Percentiles rank a stretch among this genome's conserved stretches.
phyloP scores from a whole-genome alignment of 2,113 vertebrate genomes.

The Speoplatyrhinus poulsoni region DNA sequence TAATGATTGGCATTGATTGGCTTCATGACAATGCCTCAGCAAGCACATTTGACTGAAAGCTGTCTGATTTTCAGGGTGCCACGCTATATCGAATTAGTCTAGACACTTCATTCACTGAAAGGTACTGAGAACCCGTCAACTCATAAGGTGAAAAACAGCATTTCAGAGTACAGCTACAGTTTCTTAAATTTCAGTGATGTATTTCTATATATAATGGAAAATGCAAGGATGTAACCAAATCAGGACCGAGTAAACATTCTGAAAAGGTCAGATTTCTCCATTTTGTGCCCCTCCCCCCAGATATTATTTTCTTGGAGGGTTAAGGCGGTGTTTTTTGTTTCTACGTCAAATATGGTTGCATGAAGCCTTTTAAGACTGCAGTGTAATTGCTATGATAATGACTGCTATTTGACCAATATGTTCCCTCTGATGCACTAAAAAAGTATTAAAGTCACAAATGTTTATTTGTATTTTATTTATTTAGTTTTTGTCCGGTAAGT shows the following conservation, averaged over 20 bases:
- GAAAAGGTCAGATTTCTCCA: too few relatives aligned
- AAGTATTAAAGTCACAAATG: too few relatives aligned
- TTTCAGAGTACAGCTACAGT: slow-evolving; percentile 25
- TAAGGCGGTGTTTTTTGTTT: too few relatives aligned
- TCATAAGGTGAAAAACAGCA: slow-evolving; percentile 34
- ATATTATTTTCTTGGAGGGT: too few relatives aligned
- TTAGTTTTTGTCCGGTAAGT: neutral
- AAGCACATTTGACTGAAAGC: slow-evolving; percentile 38
- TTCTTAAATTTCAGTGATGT: slow-evolving; percentile 44
- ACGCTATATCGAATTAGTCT: slow-evolving; percentile 33
- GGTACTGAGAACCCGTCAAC: slow-evolving; percentile 33
- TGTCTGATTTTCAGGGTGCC: slow-evolving; percentile 26
- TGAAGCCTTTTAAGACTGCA: too few relatives aligned
- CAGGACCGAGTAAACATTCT: too few relatives aligned
- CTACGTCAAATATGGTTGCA: too few relatives aligned
- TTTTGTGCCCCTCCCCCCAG: too few relatives aligned
- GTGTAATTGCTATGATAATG: slow-evolving; percentile 19
- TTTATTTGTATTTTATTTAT: neutral
- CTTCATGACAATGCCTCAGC: slow-evolving; percentile 46
- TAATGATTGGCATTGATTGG: slow-evolving; percentile 32
- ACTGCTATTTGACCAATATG: neutral
- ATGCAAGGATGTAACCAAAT: neutral
- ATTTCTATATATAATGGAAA: neutral
- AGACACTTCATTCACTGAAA: slow-evolving; percentile 36
- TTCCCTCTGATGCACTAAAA: neutral